Conservation (phyloP, 2,888 invertebrate genomes). For the Folsomia manolachei region DNA sequence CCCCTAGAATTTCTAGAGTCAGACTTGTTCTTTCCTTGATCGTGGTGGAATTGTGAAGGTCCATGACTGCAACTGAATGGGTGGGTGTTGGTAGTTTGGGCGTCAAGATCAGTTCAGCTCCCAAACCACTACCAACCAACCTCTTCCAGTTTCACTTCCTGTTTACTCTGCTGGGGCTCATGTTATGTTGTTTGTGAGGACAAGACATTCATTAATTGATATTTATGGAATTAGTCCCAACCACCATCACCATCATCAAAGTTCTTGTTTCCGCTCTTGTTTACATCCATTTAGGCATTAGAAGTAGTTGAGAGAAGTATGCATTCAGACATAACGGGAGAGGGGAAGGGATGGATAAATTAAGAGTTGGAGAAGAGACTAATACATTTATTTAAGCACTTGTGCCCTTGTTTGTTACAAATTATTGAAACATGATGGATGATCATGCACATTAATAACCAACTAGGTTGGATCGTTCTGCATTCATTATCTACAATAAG, state of each 20-base stretch:
- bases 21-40: no score
- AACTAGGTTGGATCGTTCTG: no score
- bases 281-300: constrained; percentile 15
- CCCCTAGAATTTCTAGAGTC: no score
- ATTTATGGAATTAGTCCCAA: constrained; percentile 44
- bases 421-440: not conserved
- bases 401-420: not conserved
- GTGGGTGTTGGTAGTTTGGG: not conserved
- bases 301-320: no score
- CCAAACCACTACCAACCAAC: not conserved
- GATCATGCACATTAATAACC: not conserved
- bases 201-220: constrained; percentile 43
- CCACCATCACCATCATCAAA: constrained; percentile 14
- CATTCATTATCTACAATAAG: no score
- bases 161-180: constrained; percentile 1
- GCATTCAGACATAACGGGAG: no score
- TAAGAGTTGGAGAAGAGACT: no score
- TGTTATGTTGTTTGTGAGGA: constrained; percentile 14
- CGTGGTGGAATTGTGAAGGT: no score
- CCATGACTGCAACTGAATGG: no score
- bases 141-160: constrained; percentile 10
- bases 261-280: constrained; percentile 15
- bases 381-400: not conserved
- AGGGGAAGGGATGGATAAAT: no score
- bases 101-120: not conserved